Conservation (phyloP, 2,113 vertebrate genomes). For the Heterocephalus glaber region DNA sequence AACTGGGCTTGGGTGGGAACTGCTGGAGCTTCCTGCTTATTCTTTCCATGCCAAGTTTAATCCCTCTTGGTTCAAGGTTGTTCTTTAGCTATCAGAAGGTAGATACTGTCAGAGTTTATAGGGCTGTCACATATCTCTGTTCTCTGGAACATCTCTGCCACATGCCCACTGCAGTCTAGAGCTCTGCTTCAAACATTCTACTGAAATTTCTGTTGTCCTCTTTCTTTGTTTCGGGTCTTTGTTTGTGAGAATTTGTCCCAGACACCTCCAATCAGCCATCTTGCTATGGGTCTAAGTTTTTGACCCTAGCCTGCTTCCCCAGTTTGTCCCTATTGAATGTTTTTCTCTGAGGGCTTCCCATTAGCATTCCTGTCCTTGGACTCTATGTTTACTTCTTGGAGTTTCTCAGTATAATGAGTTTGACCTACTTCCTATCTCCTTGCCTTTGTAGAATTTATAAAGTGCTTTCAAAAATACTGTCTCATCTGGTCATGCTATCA, state of each 20-base stretch:
- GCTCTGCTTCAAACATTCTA: background rate
- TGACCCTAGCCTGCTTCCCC: background rate
- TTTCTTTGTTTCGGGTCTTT: background rate
- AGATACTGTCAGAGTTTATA: background rate
- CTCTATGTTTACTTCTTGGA: background rate
- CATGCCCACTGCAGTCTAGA: background rate
- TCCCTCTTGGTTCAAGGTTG: background rate
- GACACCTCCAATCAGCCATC: background rate
- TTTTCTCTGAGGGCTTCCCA: background rate
- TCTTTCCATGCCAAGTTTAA: background rate
- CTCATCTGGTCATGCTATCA: slow-evolving; percentile 31
- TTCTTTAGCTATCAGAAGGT: background rate
- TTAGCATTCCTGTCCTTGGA: background rate
- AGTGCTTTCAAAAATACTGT: slow-evolving; percentile 47
- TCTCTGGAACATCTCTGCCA: background rate
- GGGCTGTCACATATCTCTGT: background rate
- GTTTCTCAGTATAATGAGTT: background rate
- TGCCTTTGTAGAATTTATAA: slow-evolving; percentile 26
- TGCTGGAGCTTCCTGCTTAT: background rate
- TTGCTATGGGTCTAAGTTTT: background rate
- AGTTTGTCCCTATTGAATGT: background rate
- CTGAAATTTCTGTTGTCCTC: background rate
- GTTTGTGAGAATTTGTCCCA: background rate
- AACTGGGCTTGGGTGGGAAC: background rate
- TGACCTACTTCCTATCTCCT: background rate